These are phyloP conservation scores for Charaxes varanes DNA, from an alignment of 1,140 invertebrate genomes.

Conservation along the genomic window DNA sequence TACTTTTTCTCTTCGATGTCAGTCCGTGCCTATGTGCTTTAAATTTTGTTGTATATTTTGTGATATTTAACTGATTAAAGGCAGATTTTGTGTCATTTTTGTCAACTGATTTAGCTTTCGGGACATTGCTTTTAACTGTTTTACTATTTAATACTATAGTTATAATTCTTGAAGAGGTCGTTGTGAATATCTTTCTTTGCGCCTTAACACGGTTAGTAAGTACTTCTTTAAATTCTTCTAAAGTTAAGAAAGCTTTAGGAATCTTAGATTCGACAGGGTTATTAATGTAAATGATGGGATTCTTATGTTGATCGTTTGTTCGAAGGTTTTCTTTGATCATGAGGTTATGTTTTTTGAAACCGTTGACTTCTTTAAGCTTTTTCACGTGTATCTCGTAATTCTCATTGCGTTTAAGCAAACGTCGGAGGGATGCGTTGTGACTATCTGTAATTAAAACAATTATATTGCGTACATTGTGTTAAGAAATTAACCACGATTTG, in stretches of 20 bases:
- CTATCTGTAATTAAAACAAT: constrained; percentile 24
- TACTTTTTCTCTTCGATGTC: too few relatives aligned
- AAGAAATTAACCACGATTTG: too few relatives aligned
- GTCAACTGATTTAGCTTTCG: too few relatives aligned
- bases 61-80: too few relatives aligned
- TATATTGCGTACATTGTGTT: too few relatives aligned
- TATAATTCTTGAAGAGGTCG: too few relatives aligned
- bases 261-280: constrained; percentile 56
- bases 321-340: constrained; percentile 24
- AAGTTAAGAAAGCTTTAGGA: constrained; percentile 43
- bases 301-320: constrained; percentile 5
- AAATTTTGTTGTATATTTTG: too few relatives aligned
- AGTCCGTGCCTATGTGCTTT: too few relatives aligned
- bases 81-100: too few relatives aligned
- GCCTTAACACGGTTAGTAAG: constrained; percentile 28
- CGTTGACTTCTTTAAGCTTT: constrained; percentile 56
- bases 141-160: too few relatives aligned
- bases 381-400: constrained; percentile 40
- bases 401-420: constrained; percentile 17
- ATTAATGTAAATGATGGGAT: constrained; percentile 48
- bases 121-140: too few relatives aligned
- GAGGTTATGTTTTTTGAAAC: constrained; percentile 48
- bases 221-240: constrained; percentile 44
- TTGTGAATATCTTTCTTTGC: constrained; percentile 15
- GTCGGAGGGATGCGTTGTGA: constrained; percentile 10